Evolutionary conservation across 2,888 invertebrate genomes (phyloP), one percentile per base, ranked within the genome.

Genomic region (Scaptodrosophila latifasciaeformis): DNA sequence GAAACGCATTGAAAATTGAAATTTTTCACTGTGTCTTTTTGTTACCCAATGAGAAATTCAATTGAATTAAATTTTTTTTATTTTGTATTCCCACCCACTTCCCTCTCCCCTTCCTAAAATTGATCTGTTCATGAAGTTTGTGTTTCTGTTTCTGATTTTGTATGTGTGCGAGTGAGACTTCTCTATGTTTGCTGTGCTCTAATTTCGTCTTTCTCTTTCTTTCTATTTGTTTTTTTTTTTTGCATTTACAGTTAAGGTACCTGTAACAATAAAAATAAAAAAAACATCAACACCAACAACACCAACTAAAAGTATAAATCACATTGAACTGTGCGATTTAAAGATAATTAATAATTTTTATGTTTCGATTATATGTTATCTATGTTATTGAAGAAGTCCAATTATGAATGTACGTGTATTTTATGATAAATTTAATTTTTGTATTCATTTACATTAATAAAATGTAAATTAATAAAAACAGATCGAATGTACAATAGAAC

Each of bases 381-480:
- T 49, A 18, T 49, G 30, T 46, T 54, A 53, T 52, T 57, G 55
- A 17, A n/a, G n/a, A n/a, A 30, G 61, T 58, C 64, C 52, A 49
- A 44, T 56, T 59, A 64, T 59, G 60, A 60, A 57, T 63, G n/a
- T n/a, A n/a, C n/a, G n/a, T n/a, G 52, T 65, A 54, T 54, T 54
- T 50, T 59, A 54, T 60, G 67, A 53, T 70, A 54, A 65, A 57
- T 46, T 67, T 54, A 67, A 63, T 65, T 59, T 57, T 62, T 76
- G 66, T 76, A 66, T 71, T 66, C 63, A 62, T 65, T 76, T 71
- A 71, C 71, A 65, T 63, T 50, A 62, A 70, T 62, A 53, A 71
- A 70, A 62, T 76, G 75, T 70, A 72, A 74, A 71, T 67, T 61
- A 66, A 65, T 63, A 58, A 72, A 72, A n/a, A n/a, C 58, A 57